Percentiles rank a stretch among this genome's conserved stretches.
phyloP scores from a whole-genome alignment of 2,888 invertebrate genomes.

The Galerucella pusilla region DNA sequence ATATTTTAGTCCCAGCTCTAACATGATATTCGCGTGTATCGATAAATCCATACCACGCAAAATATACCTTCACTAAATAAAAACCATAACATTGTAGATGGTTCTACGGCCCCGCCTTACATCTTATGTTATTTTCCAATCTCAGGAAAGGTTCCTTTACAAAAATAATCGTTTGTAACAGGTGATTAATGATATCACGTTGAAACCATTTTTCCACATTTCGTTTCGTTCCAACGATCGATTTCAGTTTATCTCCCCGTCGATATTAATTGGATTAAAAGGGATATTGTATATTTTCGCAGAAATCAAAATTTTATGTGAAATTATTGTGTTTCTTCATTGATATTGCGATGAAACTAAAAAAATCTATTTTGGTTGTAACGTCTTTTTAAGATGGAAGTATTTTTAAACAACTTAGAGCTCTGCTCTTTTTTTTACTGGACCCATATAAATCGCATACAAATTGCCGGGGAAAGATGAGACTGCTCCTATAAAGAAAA shows the following conservation, averaged over 20 bases:
- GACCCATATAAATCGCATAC: too few relatives aligned
- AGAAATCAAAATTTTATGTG: slow-evolving; percentile 4
- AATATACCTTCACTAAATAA: background rate
- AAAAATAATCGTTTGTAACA: background rate
- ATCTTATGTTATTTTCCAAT: background rate
- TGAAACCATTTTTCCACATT: slow-evolving; percentile 9
- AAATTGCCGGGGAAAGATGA: too few relatives aligned
- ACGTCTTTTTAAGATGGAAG: too few relatives aligned
- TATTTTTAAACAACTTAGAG: too few relatives aligned
- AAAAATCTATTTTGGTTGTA: too few relatives aligned
- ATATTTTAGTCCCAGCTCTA: background rate
- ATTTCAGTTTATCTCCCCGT: background rate
- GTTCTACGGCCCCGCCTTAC: background rate
- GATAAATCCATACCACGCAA: background rate
- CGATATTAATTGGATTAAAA: slow-evolving; percentile 4
- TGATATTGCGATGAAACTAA: background rate
- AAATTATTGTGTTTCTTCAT: background rate
- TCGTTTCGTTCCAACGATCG: background rate
- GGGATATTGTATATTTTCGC: background rate
- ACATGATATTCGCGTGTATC: background rate
- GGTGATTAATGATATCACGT: slow-evolving; percentile 11
- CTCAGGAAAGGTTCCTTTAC: background rate
- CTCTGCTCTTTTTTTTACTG: too few relatives aligned
- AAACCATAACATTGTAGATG: background rate
- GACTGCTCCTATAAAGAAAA: too few relatives aligned